Conservation (phyloP, 2,113 vertebrate species). For the Corythornis madagascariensis region DNA sequence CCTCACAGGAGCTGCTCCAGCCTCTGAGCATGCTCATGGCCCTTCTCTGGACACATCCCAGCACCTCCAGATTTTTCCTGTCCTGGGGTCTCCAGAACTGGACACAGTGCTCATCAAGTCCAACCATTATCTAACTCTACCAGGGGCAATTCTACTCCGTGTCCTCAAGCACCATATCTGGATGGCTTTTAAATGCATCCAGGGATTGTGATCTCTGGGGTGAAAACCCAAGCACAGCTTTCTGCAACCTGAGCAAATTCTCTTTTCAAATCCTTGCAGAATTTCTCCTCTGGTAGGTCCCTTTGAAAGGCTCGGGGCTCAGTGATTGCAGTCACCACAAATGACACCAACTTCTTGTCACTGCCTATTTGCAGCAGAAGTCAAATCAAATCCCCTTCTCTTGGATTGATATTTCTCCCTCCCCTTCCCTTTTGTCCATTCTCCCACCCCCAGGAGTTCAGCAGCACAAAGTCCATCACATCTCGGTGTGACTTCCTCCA, state of each 20-base stretch:
- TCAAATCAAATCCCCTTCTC: neutral
- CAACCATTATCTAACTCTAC: too few species aligned
- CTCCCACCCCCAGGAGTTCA: constrained; percentile 80
- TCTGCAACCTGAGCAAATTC: neutral
- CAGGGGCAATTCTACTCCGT: too few species aligned
- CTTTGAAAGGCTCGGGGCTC: neutral
- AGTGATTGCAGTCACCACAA: neutral
- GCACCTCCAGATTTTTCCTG: too few species aligned
- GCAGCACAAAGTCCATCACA: constrained; percentile 76
- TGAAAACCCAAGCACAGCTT: neutral
- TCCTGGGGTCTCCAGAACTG: too few species aligned
- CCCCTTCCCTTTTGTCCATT: neutral
- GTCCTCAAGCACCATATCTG: too few species aligned
- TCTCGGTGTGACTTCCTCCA: constrained; percentile 88
- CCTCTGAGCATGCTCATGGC: too few species aligned
- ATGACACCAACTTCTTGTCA: neutral
- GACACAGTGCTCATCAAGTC: too few species aligned
- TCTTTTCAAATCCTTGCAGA: neutral
- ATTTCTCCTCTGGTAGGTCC: neutral
- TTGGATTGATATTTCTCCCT: neutral
- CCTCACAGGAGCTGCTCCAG: too few species aligned
- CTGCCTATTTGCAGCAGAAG: neutral
- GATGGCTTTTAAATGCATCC: too few species aligned
- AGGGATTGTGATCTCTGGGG: too few species aligned
- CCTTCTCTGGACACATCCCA: too few species aligned